These are phyloP conservation scores for Ectemnius lituratus DNA, from an alignment of 2,888 invertebrate genomes.

Conservation along the genomic window DNA sequence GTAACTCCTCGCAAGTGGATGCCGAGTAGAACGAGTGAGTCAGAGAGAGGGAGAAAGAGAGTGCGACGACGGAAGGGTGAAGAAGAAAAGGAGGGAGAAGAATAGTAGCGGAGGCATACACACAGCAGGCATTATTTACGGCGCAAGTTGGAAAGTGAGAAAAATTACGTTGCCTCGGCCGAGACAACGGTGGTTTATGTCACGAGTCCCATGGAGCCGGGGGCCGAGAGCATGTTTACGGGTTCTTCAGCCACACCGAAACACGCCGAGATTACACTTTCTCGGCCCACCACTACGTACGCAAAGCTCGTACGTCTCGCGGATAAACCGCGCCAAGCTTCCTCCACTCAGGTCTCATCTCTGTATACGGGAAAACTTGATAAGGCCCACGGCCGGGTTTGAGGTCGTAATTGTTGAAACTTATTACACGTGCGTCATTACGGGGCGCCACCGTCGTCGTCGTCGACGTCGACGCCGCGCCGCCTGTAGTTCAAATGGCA, in stretches of 20 bases:
- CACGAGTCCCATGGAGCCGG: slow-evolving; percentile 22
- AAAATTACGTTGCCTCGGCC: slow-evolving; percentile 72
- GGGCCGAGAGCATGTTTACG: slow-evolving; percentile 68
- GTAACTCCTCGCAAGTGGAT: neutral
- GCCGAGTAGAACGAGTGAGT: slow-evolving; percentile 2
- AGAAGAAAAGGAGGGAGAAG: slow-evolving; percentile 34
- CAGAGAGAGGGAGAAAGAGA: slow-evolving; percentile 5
- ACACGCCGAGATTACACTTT: slow-evolving; percentile 27
- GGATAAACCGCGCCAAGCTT: too few species aligned
- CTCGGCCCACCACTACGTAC: neutral
- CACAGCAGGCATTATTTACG: slow-evolving; percentile 69
- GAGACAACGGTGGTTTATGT: slow-evolving; percentile 70
- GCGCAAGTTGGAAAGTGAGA: slow-evolving; percentile 75
- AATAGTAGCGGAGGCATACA: slow-evolving; percentile 22
- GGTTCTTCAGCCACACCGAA: slow-evolving; percentile 57
- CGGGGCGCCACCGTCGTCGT: slow-evolving; percentile 8
- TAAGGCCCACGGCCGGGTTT: neutral
- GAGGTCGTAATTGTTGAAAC: slow-evolving; percentile 32
- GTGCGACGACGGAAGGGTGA: neutral
- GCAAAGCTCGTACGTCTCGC: slow-evolving; percentile 8
- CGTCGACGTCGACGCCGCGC: slow-evolving; percentile 12
- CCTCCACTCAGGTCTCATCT: neutral
- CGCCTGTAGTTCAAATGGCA: slow-evolving; percentile 9
- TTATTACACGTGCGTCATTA: slow-evolving; percentile 37
- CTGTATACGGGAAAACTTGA: neutral